A percentile compares a stretch with the other conserved stretches of the same genome.
These are phyloP conservation scores for Eriosoma lanigerum DNA, from an alignment of 1,140 invertebrate species.

Conservation along the genomic window DNA sequence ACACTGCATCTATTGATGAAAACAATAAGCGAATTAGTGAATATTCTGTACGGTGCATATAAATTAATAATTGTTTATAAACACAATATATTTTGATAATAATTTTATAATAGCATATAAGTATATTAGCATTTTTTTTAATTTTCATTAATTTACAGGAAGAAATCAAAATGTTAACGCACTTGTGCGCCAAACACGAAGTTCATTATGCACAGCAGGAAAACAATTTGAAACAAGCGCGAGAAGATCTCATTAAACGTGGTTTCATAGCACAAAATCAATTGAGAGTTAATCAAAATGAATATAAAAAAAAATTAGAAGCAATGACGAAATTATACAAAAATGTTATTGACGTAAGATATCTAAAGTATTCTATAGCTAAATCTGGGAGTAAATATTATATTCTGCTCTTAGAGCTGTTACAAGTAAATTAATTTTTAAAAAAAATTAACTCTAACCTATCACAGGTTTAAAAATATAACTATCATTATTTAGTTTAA, in stretches of 20 bases:
- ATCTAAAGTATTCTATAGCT: no score
- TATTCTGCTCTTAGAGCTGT: no score
- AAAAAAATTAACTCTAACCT: no score
- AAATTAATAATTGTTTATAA: no score
- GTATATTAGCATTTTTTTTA: no score
- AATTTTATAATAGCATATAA: no score
- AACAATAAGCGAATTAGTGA: constrained; percentile 56
- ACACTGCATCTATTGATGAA: constrained; percentile 53
- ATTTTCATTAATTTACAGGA: not conserved
- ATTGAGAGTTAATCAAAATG: not conserved
- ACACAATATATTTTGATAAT: no score
- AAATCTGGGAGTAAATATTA: no score
- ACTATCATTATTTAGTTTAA: no score
- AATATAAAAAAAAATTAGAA: constrained; percentile 13
- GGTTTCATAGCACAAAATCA: not conserved
- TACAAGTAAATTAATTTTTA: no score
- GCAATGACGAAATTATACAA: constrained; percentile 55
- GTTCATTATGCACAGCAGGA: not conserved
- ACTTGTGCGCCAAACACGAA: not conserved
- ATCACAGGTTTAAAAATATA: no score
- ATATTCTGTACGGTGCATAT: constrained; percentile 54
- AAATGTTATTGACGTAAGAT: constrained; percentile 57
- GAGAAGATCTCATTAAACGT: constrained; percentile 8
- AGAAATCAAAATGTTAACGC: constrained; percentile 39
- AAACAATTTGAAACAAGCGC: constrained; percentile 16